A percentile compares a stretch with the other conserved stretches of the same genome.
Evolutionary conservation across 2,797 vertebrate genomes (phyloP).

Genomic region (Varecia variegata): DNA sequence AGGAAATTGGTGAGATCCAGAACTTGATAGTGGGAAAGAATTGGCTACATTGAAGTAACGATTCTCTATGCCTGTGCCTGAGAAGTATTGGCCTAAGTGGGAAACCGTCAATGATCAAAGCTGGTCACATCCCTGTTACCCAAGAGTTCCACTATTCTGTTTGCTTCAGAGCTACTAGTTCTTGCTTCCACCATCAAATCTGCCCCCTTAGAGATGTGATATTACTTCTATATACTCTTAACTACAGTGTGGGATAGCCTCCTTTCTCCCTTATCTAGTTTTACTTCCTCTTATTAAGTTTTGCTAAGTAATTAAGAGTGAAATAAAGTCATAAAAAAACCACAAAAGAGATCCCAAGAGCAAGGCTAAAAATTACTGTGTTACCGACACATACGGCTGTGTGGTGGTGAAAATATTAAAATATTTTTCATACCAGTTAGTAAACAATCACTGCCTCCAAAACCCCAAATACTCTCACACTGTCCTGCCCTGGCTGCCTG

Average conservation of each 20-base stretch:
- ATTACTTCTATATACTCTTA: neutral
- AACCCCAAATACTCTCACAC: neutral
- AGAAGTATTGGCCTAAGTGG: neutral
- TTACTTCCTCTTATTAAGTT: neutral
- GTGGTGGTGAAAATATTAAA: neutral
- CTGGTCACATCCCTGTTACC: neutral
- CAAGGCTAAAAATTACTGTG: neutral
- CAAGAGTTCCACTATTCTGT: neutral
- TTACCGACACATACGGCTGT: neutral
- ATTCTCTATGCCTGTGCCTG: neutral
- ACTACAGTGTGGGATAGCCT: neutral
- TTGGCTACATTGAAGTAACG: neutral
- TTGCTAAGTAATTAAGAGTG: conserved; percentile 51
- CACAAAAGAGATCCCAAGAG: neutral
- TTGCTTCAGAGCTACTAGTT: neutral
- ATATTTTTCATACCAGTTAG: conserved; percentile 1
- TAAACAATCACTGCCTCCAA: neutral
- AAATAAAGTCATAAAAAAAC: conserved; percentile 28
- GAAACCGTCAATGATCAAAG: neutral
- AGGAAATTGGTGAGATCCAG: neutral
- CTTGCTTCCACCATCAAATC: neutral
- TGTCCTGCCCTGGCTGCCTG: neutral
- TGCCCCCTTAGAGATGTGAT: neutral
- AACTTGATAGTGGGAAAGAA: neutral
- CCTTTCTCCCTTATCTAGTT: conserved; percentile 15